phyloP scores from a whole-genome alignment of 2,113 vertebrate species.

The Callorhinus ursinus region DNA sequence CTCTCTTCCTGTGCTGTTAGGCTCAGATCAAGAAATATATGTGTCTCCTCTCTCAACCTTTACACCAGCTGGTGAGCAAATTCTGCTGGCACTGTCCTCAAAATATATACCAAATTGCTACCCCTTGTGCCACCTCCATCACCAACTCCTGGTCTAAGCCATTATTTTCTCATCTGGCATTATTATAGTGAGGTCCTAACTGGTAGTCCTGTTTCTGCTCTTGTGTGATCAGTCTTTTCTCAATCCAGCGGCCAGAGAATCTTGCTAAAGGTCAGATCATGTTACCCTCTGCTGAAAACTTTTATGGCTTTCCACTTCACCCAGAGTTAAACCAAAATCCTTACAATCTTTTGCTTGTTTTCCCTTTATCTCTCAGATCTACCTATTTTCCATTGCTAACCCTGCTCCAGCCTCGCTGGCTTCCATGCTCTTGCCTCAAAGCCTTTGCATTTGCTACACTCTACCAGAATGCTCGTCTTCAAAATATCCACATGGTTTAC shows the following conservation, averaged over 20 bases:
- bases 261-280: background rate
- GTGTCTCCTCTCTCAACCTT: background rate
- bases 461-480: background rate
- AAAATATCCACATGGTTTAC: background rate
- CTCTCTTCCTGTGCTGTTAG: background rate
- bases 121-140: background rate
- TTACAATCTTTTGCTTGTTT: background rate
- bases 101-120: background rate
- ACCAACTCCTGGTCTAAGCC: background rate
- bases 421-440: background rate
- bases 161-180: background rate
- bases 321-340: background rate
- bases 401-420: background rate
- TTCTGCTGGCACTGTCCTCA: background rate
- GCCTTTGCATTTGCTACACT: background rate
- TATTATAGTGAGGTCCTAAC: background rate
- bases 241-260: background rate
- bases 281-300: background rate
- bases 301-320: background rate
- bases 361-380: background rate
- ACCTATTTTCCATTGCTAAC: background rate
- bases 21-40: background rate
- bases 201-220: background rate
- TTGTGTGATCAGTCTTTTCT: background rate
- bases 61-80: background rate